These are phyloP conservation scores for Protula sp. DNA, from an alignment of 2,888 invertebrate species.

Conservation along the genomic window DNA sequence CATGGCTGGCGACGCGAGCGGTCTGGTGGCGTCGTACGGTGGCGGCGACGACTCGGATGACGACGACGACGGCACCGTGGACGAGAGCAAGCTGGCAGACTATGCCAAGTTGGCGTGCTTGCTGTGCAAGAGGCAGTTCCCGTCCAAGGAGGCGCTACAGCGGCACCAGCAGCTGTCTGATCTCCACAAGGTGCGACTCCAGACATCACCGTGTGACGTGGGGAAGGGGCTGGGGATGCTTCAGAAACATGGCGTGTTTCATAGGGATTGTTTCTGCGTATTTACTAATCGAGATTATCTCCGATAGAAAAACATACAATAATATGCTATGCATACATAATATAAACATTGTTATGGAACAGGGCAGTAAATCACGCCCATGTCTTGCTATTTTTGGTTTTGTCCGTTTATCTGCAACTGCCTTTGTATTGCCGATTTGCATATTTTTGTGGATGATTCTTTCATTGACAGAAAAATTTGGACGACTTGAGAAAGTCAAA, in stretches of 20 bases:
- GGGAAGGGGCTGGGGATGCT: no score
- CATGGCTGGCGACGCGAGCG: conserved; percentile 13
- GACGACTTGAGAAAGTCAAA: conserved; percentile 8
- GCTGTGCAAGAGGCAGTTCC: conserved; percentile 90
- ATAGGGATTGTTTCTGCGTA: no score
- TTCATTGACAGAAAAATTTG: conserved; percentile 16
- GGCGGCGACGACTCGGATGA: conserved; percentile 69
- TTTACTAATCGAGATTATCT: no score
- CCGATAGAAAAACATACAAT: no score
- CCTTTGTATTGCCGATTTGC: no score
- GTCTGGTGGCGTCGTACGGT: conserved; percentile 71
- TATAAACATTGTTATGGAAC: no score
- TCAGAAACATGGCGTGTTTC: no score
- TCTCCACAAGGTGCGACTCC: conserved; percentile 79
- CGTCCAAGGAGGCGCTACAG: conserved; percentile 78
- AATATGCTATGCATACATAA: no score
- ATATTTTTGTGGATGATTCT: not conserved
- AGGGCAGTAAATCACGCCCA: no score
- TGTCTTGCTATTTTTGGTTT: no score
- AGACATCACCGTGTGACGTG: not conserved
- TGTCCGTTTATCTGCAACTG: no score
- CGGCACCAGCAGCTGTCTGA: conserved; percentile 89
- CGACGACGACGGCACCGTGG: conserved; percentile 49
- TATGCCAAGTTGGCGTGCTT: conserved; percentile 84
- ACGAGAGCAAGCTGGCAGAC: conserved; percentile 62